Base-by-base conservation (phyloP, 2,888 invertebrate genomes). In the Pammene aurita region DNA sequence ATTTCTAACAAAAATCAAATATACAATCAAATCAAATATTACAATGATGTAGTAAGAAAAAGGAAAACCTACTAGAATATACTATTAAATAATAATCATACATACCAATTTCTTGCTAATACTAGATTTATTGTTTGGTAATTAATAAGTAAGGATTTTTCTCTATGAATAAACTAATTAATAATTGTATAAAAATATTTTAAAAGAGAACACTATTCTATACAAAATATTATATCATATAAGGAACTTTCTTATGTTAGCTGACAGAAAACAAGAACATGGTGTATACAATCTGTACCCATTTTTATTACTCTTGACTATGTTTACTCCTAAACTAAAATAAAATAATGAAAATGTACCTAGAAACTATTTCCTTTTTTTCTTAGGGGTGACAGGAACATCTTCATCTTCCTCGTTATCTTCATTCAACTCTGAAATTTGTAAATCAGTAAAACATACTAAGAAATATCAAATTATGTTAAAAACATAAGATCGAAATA, bases 361-460 rank as follows among this genome's bases (percentile, higher is more conserved):
- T 70, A 70, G 56, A 13, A 48, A 69, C 76, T 74, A 81, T 76
- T 79, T 84, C 79, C 78, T 88, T 76, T 74, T 84, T 75, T 82
- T 87, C 76, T 80, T 89, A 11, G 84, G 81, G 71, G 75, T 81
- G 65, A 78, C 76, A 63, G 75, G 71, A 34, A 72, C 67, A 54
- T 72, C 76, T 54, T 78, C 76, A 48, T 79, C 78, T 38, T 83
- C 81, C 60, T 78, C 78, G 69, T 80, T 63, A 75, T 78, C 50
- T 71, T 71, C 77, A 48, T 81, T 46, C 52, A 56, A 42, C 54
- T 62, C 63, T 67, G 52, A 16, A 68, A 65, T 54, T 62, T 10
- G 16, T 54, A 46, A n/a, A 46, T 14, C 5, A 9, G 10, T 11
- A 42, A 42, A 42, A 42, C 11, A 13, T 7, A 38, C 16, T 42